Evolutionary conservation across 1,140 invertebrate species (phyloP), one percentile per base, ranked within the genome.

Genomic region (Teleopsis dalmanni): DNA sequence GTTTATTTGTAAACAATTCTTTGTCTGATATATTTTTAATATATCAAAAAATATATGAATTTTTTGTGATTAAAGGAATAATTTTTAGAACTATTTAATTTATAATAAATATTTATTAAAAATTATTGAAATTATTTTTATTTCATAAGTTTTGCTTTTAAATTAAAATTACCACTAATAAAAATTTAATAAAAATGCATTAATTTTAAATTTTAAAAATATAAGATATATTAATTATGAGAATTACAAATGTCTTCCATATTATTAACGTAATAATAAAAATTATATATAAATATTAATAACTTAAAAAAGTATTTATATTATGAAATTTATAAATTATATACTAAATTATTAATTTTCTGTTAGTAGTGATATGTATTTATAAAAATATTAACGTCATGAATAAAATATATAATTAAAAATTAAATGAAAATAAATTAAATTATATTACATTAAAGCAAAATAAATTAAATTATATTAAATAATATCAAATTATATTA

Each of bases 171-270:
- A n/a, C n/a, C n/a, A 13, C 14, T 29, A 16, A 38, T 35, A 37
- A 46, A 34, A 35, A 9, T 40, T 34, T 35, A 35, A 35, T 18
- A 21, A 46, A 31, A 34, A 33, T 46, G 22, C 19, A 33, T 23
- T 47, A 25, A 43, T 16, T 11, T 13, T 23, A 8, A 43, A 16
- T 14, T n/a, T 46, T n/a, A 46, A 9, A 46, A 13, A 51, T 29
- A 27, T 44, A 52, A 51, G 25, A 41, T 14, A 48, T 4, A 25
- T 27, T 40, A 26, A 51, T 52, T 51, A 54, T 51, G 47, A 43
- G 31, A 65, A 62, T 56, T 65, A 56, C 51, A 59, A 59, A 62
- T 60, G 62, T 65, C 62, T 65, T 65, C 62, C 62, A 65, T 65
- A 65, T 62, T 53, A 59, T 65, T 65, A 65, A 59, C 56, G 55